Conservation (phyloP, 2,888 invertebrate species). For the Pyrgus malvae region DNA sequence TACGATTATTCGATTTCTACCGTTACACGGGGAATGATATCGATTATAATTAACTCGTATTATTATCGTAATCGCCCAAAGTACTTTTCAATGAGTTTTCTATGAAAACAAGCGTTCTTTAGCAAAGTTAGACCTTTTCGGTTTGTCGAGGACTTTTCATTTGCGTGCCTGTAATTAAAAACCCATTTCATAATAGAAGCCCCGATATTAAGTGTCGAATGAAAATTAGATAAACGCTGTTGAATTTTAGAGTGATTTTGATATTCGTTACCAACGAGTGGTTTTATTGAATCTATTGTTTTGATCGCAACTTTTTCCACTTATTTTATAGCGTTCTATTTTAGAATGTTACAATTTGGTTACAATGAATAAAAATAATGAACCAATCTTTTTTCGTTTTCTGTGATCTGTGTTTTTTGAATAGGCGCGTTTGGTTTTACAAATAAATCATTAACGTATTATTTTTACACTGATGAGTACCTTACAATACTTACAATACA, state of each 20-base stretch:
- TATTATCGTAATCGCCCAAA: slow-evolving; percentile 15
- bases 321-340: background rate
- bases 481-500: too few species aligned
- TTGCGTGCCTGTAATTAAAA: slow-evolving; percentile 66
- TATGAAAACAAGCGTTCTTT: slow-evolving; percentile 54
- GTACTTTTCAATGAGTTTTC: slow-evolving; percentile 49
- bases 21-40: slow-evolving; percentile 44
- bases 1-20: slow-evolving; percentile 43
- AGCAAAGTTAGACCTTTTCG: slow-evolving; percentile 60
- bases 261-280: slow-evolving; percentile 7
- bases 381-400: background rate
- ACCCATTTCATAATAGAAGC: slow-evolving; percentile 56
- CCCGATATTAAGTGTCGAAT: slow-evolving; percentile 41
- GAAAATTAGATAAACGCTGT: slow-evolving; percentile 22
- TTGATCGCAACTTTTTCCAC: background rate
- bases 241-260: slow-evolving; percentile 17
- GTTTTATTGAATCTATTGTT: slow-evolving; percentile 5
- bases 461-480: too few species aligned
- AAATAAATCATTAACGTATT: too few species aligned
- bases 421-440: too few species aligned
- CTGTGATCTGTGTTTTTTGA: background rate
- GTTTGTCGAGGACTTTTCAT: slow-evolving; percentile 60
- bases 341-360: background rate
- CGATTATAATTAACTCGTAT: slow-evolving; percentile 64
- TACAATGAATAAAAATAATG: background rate